A percentile compares a stretch with the other conserved stretches of the same genome.
Evolutionary conservation across 2,888 invertebrate species (phyloP).

Genomic region (Tetragonula carbonaria): DNA sequence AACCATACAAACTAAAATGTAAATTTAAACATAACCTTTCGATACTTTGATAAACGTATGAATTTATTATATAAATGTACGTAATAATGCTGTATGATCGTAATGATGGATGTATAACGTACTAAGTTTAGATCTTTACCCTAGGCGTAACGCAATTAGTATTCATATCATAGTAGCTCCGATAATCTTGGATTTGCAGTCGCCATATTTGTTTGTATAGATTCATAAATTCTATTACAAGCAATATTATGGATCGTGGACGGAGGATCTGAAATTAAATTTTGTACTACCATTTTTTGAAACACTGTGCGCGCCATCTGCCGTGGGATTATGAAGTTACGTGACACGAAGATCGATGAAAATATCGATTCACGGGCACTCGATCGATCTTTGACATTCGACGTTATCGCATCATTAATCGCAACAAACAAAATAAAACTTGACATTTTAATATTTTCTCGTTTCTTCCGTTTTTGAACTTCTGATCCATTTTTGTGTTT

Average conservation of each 20-base stretch:
- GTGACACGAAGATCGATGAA: neutral
- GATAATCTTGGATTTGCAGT: neutral
- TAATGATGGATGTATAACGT: neutral
- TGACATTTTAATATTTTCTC: too few relatives aligned
- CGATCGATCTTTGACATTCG: conserved; percentile 47
- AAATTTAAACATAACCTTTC: conserved; percentile 14
- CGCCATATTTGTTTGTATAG: conserved; percentile 16
- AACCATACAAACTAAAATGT: neutral
- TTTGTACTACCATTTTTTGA: conserved; percentile 1
- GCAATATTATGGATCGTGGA: neutral
- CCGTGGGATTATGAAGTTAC: neutral
- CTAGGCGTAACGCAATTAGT: neutral
- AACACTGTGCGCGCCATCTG: conserved; percentile 36
- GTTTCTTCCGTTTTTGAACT: too few relatives aligned
- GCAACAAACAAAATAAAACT: too few relatives aligned
- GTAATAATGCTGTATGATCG: too few relatives aligned
- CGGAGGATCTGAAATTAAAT: conserved; percentile 22
- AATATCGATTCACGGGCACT: conserved; percentile 12
- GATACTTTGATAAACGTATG: neutral
- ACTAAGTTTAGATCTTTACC: too few relatives aligned
- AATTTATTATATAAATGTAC: too few relatives aligned
- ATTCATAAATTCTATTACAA: conserved; percentile 46
- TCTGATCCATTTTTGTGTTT: too few relatives aligned
- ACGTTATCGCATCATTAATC: neutral
- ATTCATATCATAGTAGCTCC: neutral